Conservation (phyloP, 2,113 vertebrate genomes). For the Petromus typicus region DNA sequence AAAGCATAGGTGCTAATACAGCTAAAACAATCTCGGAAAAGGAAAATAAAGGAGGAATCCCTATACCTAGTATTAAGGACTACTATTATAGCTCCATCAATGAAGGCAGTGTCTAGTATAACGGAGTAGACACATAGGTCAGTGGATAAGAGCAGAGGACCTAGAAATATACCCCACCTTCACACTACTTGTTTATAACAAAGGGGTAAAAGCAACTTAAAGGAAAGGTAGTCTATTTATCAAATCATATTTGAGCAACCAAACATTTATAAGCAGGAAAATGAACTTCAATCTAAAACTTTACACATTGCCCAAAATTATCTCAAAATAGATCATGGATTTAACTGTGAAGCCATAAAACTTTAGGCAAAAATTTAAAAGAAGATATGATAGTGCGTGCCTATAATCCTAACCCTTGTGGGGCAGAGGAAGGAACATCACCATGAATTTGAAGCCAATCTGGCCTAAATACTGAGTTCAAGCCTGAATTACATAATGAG, state of each 20-base stretch:
- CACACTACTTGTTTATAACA: background rate
- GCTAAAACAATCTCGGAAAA: slow-evolving; percentile 19
- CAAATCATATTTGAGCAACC: slow-evolving; percentile 7
- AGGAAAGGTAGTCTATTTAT: background rate
- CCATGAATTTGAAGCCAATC: background rate
- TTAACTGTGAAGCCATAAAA: slow-evolving; percentile 14
- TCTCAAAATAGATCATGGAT: background rate
- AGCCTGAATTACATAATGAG: background rate
- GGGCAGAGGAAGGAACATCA: background rate
- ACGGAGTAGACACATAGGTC: background rate
- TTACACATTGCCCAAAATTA: slow-evolving; percentile 15
- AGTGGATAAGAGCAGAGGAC: background rate
- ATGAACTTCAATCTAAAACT: background rate
- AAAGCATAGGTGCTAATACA: slow-evolving; percentile 4
- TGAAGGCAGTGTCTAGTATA: background rate
- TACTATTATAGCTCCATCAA: background rate
- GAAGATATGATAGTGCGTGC: background rate
- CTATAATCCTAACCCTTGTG: background rate
- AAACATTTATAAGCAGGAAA: background rate
- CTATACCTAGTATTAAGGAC: background rate
- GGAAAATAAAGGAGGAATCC: background rate
- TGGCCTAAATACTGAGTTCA: background rate
- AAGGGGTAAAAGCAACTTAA: slow-evolving; percentile 2
- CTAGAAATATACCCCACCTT: background rate
- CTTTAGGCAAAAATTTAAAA: background rate